Base-by-base conservation (phyloP, 1,140 invertebrate species). In the Lordiphosa mommai region DNA sequence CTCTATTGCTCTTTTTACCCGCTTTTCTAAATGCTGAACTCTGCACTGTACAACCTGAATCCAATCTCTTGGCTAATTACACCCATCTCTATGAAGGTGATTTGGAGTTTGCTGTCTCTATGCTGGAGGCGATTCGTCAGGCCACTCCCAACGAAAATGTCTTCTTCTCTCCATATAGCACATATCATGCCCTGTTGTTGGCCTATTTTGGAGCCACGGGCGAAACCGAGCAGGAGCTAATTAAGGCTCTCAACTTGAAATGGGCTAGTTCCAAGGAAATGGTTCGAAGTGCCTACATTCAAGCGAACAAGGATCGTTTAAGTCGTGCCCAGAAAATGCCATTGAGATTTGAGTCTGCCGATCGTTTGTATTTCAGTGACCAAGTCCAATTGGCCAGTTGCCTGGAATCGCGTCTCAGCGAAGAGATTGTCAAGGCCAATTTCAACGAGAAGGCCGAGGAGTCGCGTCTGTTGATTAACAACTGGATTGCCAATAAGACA, bases 131-230 rank as follows among this genome's bases (percentile, higher is more conserved):
- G 5, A 91, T 94, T 34, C 91, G 92, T 17, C 87, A 91, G 44
- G 90, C 91, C 0, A 91, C 92, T 3, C 90, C 92, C 0, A 86
- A 92, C 17, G 92, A 93, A 47, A 97, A 96, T 87, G 85, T 97
- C 4, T 96, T 97, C 90, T 95, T 96, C 79, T 97, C 96, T 12
- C 96, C 96, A 0, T 94, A 95, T 88, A 96, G 95, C 63, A 92
- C 96, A 9, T 93, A 96, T 79, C 93, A 96, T 57, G 93, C 95
- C 0, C 76, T 98, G 7, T 86, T 93, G 9, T 89, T 97, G n/a
- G 93, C 94, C 0, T 96, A 95, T 76, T 95, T 96, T 64, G 92
- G 95, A 0, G 87, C 95, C 0, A 91, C 91, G 0, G 93, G 92
- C 3, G 89, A 92, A 8, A 96, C 96, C 0, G 94, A 95, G 64